phyloP scores from a whole-genome alignment of 1,140 invertebrate species.

The Saccostrea glomerata region DNA sequence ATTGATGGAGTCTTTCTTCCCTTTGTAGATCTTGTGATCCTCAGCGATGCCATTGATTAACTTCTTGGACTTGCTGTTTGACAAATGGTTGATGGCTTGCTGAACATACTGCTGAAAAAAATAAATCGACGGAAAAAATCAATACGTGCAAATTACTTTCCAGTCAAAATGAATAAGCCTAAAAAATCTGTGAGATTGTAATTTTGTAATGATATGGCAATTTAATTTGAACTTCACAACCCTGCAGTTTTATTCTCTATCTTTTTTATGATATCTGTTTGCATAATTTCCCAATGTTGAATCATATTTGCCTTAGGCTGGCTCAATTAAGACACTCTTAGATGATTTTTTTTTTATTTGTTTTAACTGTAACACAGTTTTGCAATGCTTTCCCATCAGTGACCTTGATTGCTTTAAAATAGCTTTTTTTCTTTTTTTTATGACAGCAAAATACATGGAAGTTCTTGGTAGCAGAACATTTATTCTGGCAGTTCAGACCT shows the following conservation, averaged over 20 bases:
- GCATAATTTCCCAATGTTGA: not conserved
- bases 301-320: not conserved
- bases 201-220: too few relatives aligned
- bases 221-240: not conserved
- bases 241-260: not conserved
- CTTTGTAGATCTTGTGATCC: slow-evolving; percentile 74
- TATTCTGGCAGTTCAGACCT: slow-evolving; percentile 2
- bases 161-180: too few relatives aligned
- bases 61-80: slow-evolving; percentile 61
- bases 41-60: slow-evolving; percentile 79
- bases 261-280: not conserved
- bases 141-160: too few relatives aligned
- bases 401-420: not conserved
- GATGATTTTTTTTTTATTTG: not conserved
- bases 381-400: not conserved
- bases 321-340: not conserved
- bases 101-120: slow-evolving; percentile 62
- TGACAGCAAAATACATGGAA: not conserved
- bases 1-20: slow-evolving; percentile 62
- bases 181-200: too few relatives aligned
- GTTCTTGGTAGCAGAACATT: not conserved
- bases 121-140: not conserved
- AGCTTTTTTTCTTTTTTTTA: not conserved
- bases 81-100: slow-evolving; percentile 74
- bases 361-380: not conserved